Evolutionary conservation across 2,888 invertebrate species (phyloP), one percentile per base, ranked within the genome.

Genomic region (Zelleria hepariella): DNA sequence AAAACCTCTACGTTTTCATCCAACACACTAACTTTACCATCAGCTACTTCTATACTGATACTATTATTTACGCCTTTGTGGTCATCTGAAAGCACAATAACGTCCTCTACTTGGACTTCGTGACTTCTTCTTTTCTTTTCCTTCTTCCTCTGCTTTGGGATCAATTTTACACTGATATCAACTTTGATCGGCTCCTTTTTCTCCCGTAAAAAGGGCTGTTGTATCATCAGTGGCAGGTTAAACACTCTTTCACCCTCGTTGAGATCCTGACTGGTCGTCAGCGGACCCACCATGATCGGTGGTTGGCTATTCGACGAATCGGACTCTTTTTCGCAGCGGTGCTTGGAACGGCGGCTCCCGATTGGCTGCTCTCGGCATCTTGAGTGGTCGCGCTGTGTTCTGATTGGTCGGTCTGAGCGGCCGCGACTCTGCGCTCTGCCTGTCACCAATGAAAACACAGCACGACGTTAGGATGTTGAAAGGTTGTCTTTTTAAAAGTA

Each of bases 141-240:
- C 66, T 78, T 85, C 66, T 85, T 89, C 58, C 80, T 80, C 56
- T 85, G 77, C 62, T 93, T 93, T 65, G 94, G 93, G 78, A 94
- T 91, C 77, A 94, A 86, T 78, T 94, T 93, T 64, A 94, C 93
- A 79, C 92, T 93, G 72, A 94, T 93, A 77, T 94, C 94, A 82
- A 94, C 92, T 90, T 94, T 94, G 68, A 94, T 92, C 59, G 93
- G 93, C 82, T 92, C 92, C 91, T 92, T 92, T 89, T 89, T 89
- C 88, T 88, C 89, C 60, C 84, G 89, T 89, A 89, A 89, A 89
- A 89, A 89, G 87, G 89, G 89, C 80, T 89, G 89, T 89, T 89
- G 87, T 75, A 89, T 89, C 83, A 86, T 88, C 68, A 89, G 80
- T 64, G 89, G 89, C 61, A 89, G 72, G 68, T 87, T 88, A 67